Conservation (phyloP, 53 echinoderm and acorn worm genomes). For the Holothuria scabra region DNA sequence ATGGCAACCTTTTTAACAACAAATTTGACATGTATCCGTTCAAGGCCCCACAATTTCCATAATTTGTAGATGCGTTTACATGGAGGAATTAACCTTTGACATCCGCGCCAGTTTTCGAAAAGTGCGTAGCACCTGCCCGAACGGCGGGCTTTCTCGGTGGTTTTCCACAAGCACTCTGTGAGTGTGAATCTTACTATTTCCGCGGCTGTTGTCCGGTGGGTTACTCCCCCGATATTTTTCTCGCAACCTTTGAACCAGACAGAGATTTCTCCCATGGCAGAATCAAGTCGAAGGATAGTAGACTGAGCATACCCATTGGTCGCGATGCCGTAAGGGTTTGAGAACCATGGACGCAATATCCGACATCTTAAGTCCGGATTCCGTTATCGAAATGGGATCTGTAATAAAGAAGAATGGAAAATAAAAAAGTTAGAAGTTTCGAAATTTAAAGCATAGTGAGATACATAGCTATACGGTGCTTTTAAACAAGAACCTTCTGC, state of each 20-base stretch:
- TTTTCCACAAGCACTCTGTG: constrained; percentile 58
- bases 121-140: constrained; percentile 75
- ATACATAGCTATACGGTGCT: too few species aligned
- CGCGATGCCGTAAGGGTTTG: too few species aligned
- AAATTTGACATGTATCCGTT: constrained; percentile 86
- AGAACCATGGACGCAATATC: too few species aligned
- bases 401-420: too few species aligned
- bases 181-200: constrained; percentile 81
- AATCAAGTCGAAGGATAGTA: neutral
- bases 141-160: constrained; percentile 61
- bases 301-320: constrained; percentile 33
- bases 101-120: constrained; percentile 94
- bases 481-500: too few species aligned
- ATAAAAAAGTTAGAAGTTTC: too few species aligned
- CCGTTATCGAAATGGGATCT: too few species aligned
- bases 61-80: constrained; percentile 87
- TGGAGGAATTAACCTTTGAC: constrained; percentile 82
- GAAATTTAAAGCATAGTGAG: too few species aligned
- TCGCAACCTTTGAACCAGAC: constrained; percentile 90
- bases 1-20: constrained; percentile 75
- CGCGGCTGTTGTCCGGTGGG: constrained; percentile 79
- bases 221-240: constrained; percentile 82
- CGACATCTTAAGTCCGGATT: too few species aligned
- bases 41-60: constrained; percentile 94
- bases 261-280: constrained; percentile 80